Evolutionary conservation across 2,797 vertebrate species (phyloP), one percentile per base, ranked within the genome.

Genomic region (Microcaecilia unicolor): DNA sequence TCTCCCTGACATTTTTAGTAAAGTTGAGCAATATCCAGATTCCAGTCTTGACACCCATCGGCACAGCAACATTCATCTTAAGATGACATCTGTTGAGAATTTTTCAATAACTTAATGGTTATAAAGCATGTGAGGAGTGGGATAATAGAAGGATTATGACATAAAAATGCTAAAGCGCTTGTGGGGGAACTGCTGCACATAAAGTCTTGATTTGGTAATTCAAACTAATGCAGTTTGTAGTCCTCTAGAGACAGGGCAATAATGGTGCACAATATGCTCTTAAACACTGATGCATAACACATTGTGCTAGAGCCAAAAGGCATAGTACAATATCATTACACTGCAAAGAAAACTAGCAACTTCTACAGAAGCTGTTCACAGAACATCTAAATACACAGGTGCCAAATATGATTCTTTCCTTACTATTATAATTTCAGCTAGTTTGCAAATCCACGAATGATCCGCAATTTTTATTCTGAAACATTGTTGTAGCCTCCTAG

Each of bases 51-150:
- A 81, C 80, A 79, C 77, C 45, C 50, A 78, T 74, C 68, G 56
- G 74, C 75, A 74, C 48, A 63, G 76, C 70, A 80, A 84, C 83
- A 87, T 86, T 86, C 83, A 85, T 90, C 88, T 88, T 87, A 76
- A 65, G 72, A 72, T 86, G 86, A 88, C 83, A 87, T 90, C 82
- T 85, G 74, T 77, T 82, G 84, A 89, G 84, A 85, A 81, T 81
- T 87, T 84, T 80, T 80, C 83, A 83, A 79, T 84, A 85, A 86
- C 67, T 57, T 78, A 84, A 88, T 84, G 81, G 72, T 82, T 79
- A 74, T 78, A 70, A 68, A 64, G 80, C 75, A 74, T 67, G 74
- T 70, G 71, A 78, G 73, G 65, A 70, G 66, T 63, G 48, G 70
- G 70, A 72, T 75, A 75, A 70, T 80, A 48, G 76, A 59, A 61